A percentile compares a stretch with the other conserved stretches of the same genome.
phyloP scores from a whole-genome alignment of 2,113 vertebrate species.

The Microcebus ravelobensis region DNA sequence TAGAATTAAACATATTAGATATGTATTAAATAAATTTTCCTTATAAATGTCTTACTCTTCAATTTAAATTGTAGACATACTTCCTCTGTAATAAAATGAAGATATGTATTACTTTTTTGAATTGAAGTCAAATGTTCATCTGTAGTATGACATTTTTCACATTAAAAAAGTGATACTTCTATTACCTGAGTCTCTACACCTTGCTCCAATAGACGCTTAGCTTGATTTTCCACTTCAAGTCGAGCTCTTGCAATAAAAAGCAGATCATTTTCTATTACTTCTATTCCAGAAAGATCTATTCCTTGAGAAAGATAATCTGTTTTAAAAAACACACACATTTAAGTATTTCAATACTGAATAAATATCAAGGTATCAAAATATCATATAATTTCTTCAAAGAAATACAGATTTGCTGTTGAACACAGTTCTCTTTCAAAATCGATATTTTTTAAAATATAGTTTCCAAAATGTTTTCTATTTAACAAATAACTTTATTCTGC shows the following conservation, averaged over 20 bases:
- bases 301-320: conserved; percentile 98
- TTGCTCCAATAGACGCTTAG: conserved; percentile 96
- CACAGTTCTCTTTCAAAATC: background rate
- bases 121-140: background rate
- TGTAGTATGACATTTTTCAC: background rate
- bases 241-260: conserved; percentile 97
- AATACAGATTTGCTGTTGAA: background rate
- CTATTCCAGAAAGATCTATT: conserved; percentile 96
- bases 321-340: conserved; percentile 69
- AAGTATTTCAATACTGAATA: conserved; percentile 35
- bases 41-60: background rate
- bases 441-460: background rate
- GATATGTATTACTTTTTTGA: background rate
- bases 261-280: conserved; percentile 97
- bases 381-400: background rate
- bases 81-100: background rate
- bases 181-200: conserved; percentile 98
- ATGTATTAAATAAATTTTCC: background rate
- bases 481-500: conserved; percentile 11
- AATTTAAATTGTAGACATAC: background rate
- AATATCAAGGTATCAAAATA: conserved; percentile 22
- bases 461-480: background rate
- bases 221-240: conserved; percentile 98
- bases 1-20: conserved; percentile 46
- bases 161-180: conserved; percentile 40